phyloP scores from a whole-genome alignment of 2,888 invertebrate species.

The Tetheella fluctuosa region DNA sequence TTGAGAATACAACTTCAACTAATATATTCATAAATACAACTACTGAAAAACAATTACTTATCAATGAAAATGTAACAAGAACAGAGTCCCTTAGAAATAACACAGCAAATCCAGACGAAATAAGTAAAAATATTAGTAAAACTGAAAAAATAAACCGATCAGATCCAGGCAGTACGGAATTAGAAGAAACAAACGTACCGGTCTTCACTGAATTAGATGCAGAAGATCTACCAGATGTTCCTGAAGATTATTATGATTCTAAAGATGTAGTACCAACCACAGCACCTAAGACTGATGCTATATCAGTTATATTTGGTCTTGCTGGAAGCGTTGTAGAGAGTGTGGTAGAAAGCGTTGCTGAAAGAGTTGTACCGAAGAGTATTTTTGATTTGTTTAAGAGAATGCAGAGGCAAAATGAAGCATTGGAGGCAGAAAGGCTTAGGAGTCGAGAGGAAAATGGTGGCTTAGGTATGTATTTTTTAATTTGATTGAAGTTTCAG shows the following conservation, averaged over 20 bases:
- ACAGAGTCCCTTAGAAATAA: slow-evolving; percentile 24
- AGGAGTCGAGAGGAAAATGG: slow-evolving; percentile 80
- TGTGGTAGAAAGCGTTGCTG: slow-evolving; percentile 75
- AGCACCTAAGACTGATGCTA: slow-evolving; percentile 70
- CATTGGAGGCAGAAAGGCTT: slow-evolving; percentile 72
- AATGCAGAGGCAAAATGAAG: slow-evolving; percentile 77
- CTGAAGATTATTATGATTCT: slow-evolving; percentile 77
- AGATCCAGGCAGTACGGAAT: slow-evolving; percentile 40
- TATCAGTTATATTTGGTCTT: slow-evolving; percentile 74
- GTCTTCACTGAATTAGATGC: slow-evolving; percentile 70
- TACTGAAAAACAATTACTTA: neutral
- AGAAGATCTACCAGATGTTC: slow-evolving; percentile 60
- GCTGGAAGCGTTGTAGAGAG: slow-evolving; percentile 78
- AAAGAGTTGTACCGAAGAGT: slow-evolving; percentile 74
- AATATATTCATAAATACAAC: slow-evolving; percentile 19
- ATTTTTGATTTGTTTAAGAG: slow-evolving; percentile 73
- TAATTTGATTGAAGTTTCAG: neutral
- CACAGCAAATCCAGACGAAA: slow-evolving; percentile 23
- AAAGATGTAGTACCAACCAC: slow-evolving; percentile 74
- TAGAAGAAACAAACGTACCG: slow-evolving; percentile 56
- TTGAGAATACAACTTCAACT: slow-evolving; percentile 14
- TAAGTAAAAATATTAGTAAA: slow-evolving; percentile 23
- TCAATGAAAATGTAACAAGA: slow-evolving; percentile 5
- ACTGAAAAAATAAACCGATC: slow-evolving; percentile 27
- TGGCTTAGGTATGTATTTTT: slow-evolving; percentile 64